These are phyloP conservation scores for Erebia palarica DNA, from an alignment of 2,888 invertebrate species.

Conservation along the genomic window DNA sequence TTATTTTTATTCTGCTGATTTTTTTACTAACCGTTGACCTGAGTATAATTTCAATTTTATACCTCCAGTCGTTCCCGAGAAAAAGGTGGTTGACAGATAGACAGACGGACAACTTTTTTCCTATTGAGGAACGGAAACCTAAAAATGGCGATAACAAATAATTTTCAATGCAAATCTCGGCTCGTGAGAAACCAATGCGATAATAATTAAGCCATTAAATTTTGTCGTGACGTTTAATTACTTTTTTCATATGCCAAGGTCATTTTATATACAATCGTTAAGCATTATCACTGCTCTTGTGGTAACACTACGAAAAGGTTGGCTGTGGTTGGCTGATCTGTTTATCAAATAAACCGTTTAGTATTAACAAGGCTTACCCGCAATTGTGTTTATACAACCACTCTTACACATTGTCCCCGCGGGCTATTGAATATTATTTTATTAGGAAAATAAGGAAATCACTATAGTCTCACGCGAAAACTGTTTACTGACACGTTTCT, in stretches of 20 bases:
- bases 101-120: no score
- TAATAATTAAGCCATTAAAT: neutral
- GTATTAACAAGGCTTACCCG: slow-evolving; percentile 48
- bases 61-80: no score
- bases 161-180: neutral
- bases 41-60: no score
- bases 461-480: neutral
- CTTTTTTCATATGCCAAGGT: slow-evolving; percentile 23
- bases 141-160: neutral
- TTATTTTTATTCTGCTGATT: no score
- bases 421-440: slow-evolving; percentile 24
- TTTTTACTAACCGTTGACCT: no score
- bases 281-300: slow-evolving; percentile 20
- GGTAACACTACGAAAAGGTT: slow-evolving; percentile 25
- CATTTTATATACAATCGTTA: slow-evolving; percentile 4
- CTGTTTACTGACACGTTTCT: neutral
- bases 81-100: no score
- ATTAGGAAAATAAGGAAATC: slow-evolving; percentile 21
- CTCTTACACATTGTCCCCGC: slow-evolving; percentile 41
- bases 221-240: slow-evolving; percentile 18
- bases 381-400: slow-evolving; percentile 46
- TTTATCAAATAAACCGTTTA: slow-evolving; percentile 47
- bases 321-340: slow-evolving; percentile 42
- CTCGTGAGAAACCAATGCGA: neutral
- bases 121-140: no score